Conservation (phyloP, 2,797 vertebrate species). For the Rhyacichthys aspro region DNA sequence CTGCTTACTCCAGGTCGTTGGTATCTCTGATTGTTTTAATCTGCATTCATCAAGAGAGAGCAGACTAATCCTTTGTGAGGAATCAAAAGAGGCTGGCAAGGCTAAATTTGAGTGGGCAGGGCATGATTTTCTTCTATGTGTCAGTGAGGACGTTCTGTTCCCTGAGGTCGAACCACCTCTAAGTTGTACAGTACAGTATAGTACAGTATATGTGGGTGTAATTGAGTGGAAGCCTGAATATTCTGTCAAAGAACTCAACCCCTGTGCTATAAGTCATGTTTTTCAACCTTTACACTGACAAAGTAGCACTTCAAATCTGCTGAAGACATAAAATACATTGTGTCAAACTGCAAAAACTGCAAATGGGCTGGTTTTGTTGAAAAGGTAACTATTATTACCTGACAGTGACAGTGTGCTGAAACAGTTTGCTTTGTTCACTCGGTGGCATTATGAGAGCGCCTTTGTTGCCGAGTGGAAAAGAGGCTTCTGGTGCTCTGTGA, state of each 20-base stretch:
- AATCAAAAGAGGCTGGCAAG: too few relatives aligned
- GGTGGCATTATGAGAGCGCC: constrained; percentile 4
- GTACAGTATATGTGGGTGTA: constrained; percentile 1
- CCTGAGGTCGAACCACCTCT: constrained; percentile 1
- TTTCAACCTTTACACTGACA: constrained; percentile 4
- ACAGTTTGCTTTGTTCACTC: constrained; percentile 31
- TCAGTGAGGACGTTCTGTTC: not conserved
- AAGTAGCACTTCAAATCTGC: constrained; percentile 6
- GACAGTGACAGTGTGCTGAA: constrained; percentile 25
- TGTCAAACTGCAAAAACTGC: constrained; percentile 17
- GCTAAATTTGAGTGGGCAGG: too few relatives aligned
- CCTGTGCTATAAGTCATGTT: not conserved
- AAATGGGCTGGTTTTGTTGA: not conserved
- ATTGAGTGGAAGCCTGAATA: constrained; percentile 1
- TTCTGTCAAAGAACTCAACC: constrained; percentile 15
- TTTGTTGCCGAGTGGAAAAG: constrained; percentile 7
- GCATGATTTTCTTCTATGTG: too few relatives aligned
- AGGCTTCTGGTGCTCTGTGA: constrained; percentile 28
- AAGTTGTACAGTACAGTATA: too few relatives aligned
- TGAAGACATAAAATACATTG: constrained; percentile 23
- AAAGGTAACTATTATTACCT: constrained; percentile 20
- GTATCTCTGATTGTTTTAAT: too few relatives aligned
- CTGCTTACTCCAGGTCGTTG: too few relatives aligned
- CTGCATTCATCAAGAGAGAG: too few relatives aligned
- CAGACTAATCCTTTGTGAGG: too few relatives aligned